Conservation (phyloP, 2,797 vertebrate genomes). For the Gymnothorax reevesii region DNA sequence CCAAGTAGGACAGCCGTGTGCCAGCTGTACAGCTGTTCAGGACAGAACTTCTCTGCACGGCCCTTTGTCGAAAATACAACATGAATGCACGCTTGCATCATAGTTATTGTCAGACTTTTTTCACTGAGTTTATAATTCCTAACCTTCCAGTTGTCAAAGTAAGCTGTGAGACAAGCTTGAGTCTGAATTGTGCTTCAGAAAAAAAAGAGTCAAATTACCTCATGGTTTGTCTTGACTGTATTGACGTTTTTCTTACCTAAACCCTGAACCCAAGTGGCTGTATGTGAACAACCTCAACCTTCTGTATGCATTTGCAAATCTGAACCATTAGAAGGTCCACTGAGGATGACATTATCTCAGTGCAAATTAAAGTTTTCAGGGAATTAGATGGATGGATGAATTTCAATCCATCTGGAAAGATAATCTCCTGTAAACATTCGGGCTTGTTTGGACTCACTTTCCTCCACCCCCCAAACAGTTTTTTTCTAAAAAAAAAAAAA, state of each 20-base stretch:
- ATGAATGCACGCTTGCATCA: neutral
- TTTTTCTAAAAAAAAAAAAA: constrained; percentile 22
- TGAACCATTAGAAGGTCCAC: constrained; percentile 25
- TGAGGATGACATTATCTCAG: constrained; percentile 42
- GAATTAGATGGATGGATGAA: constrained; percentile 47
- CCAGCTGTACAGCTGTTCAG: neutral
- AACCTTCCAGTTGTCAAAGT: neutral
- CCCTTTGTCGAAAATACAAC: neutral
- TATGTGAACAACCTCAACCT: neutral
- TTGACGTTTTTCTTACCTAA: constrained; percentile 25
- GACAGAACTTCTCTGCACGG: neutral
- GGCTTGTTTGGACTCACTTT: constrained; percentile 50
- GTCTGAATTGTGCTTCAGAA: neutral
- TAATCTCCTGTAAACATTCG: constrained; percentile 54
- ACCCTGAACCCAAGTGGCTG: constrained; percentile 16
- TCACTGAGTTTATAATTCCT: neutral
- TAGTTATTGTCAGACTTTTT: neutral
- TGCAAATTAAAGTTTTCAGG: constrained; percentile 29
- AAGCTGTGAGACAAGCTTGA: neutral
- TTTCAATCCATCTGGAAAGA: constrained; percentile 48
- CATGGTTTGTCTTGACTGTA: neutral
- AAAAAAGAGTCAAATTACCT: neutral
- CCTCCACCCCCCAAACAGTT: constrained; percentile 29
- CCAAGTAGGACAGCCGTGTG: neutral
- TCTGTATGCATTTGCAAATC: constrained; percentile 24